Percentiles rank a stretch among this genome's conserved stretches.
Evolutionary conservation across 2,888 invertebrate species (phyloP).

Genomic region (Troglohyphantes excavatus): DNA sequence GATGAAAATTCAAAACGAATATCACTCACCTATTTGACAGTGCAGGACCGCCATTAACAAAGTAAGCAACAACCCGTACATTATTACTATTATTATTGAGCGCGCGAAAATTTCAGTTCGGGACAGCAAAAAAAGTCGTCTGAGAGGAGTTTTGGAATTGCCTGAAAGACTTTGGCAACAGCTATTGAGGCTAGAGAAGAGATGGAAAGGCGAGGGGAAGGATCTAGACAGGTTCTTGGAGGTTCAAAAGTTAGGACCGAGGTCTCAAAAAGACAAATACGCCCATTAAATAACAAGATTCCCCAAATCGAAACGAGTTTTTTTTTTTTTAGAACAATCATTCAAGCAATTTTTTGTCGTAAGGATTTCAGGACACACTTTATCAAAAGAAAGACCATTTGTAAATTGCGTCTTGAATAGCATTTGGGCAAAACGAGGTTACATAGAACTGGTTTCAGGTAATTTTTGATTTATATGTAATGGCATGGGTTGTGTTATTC

Average conservation of each 20-base stretch:
- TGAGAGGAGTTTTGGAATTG: conserved; percentile 29
- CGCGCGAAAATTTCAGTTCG: conserved; percentile 11
- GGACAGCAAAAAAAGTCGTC: conserved; percentile 39
- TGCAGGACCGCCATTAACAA: conserved; percentile 36
- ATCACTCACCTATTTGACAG: conserved; percentile 47
- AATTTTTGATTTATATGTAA: not conserved
- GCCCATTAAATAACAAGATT: not conserved
- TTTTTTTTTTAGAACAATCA: not conserved
- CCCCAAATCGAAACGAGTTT: conserved; percentile 14
- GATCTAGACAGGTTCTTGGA: conserved; percentile 43
- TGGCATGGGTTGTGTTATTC: too few relatives aligned
- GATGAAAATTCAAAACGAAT: not conserved
- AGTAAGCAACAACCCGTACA: conserved; percentile 8
- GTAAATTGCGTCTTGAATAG: not conserved
- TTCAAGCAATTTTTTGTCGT: not conserved
- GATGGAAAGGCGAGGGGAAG: not conserved
- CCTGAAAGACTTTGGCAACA: conserved; percentile 13
- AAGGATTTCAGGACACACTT: not conserved
- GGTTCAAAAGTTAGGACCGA: conserved; percentile 54
- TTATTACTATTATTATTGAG: conserved; percentile 18
- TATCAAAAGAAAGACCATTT: not conserved
- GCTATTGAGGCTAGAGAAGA: conserved; percentile 22
- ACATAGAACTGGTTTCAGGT: conserved; percentile 13
- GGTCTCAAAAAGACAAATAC: conserved; percentile 8
- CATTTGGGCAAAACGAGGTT: not conserved